A percentile compares a stretch with the other conserved stretches of the same genome.
These are phyloP conservation scores for Clarias laeviceps DNA, from an alignment of 2,797 vertebrate genomes.

Conservation along the genomic window DNA sequence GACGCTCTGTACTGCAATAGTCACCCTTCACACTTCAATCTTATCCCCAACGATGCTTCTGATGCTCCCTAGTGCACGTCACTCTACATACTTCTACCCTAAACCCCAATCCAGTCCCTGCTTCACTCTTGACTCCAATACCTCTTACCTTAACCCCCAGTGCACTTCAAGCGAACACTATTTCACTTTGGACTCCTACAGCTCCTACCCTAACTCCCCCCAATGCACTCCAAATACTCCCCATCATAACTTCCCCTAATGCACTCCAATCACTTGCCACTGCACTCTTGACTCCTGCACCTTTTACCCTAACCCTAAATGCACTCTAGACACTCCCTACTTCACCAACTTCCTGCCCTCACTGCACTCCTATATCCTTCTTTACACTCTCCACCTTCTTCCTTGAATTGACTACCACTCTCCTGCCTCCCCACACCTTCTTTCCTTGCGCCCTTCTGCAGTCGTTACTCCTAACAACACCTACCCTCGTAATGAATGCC, in stretches of 20 bases:
- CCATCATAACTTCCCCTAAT: neutral
- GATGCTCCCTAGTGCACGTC: neutral
- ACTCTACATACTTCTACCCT: neutral
- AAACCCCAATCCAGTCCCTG: neutral
- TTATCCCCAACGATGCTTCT: neutral
- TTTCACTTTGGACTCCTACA: neutral
- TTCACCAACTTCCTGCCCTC: neutral
- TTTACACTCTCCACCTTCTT: neutral
- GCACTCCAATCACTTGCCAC: neutral
- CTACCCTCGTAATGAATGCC: neutral
- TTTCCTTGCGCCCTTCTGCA: neutral
- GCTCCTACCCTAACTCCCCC: neutral
- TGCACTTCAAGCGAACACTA: neutral
- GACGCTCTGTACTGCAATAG: neutral
- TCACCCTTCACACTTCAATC: neutral
- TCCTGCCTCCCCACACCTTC: conserved; percentile 11
- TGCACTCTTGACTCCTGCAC: conserved; percentile 10
- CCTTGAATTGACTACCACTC: no score
- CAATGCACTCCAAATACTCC: neutral
- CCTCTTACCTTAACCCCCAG: neutral
- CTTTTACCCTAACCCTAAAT: neutral
- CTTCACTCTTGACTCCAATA: neutral
- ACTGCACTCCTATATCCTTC: neutral
- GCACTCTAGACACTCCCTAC: conserved; percentile 17
- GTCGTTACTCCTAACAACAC: neutral